Conservation (phyloP, 2,113 vertebrate genomes). For the Labeo rohita region DNA sequence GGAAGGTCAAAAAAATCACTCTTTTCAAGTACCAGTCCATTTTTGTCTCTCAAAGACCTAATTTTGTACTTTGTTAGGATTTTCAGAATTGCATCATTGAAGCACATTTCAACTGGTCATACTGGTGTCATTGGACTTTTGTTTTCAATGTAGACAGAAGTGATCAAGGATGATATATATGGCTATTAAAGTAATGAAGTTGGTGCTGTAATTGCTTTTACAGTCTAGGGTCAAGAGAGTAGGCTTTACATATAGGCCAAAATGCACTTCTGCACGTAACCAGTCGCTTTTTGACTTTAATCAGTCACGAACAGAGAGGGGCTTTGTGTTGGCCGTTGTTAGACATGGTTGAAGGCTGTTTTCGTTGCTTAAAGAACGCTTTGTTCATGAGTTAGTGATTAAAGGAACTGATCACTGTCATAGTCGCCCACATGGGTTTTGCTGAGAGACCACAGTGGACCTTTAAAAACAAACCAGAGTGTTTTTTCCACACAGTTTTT, state of each 20-base stretch:
- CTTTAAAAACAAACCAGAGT: conserved; percentile 28
- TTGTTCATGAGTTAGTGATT: conserved; percentile 42
- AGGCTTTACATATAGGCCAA: neutral
- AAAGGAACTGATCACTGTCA: conserved; percentile 14
- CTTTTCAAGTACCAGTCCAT: neutral
- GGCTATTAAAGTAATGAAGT: conserved; percentile 3
- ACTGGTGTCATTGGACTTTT: neutral
- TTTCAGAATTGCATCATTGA: no score
- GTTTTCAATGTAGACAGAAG: neutral
- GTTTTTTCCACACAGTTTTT: neutral
- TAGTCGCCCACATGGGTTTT: conserved; percentile 1
- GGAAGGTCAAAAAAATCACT: neutral
- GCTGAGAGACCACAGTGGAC: conserved; percentile 11
- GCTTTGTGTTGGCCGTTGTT: neutral
- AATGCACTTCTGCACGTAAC: conserved; percentile 9
- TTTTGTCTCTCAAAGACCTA: neutral
- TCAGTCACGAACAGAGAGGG: conserved; percentile 16
- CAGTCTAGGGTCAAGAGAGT: conserved; percentile 11
- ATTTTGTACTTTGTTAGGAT: neutral
- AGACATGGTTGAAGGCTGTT: conserved; percentile 13
- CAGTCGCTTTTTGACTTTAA: conserved; percentile 22
- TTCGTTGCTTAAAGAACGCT: conserved; percentile 21
- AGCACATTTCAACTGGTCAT: neutral
- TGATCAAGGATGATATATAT: conserved; percentile 14
- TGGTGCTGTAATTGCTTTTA: conserved; percentile 20